Conservation (phyloP, 2,113 vertebrate genomes). For the Mus spicilegus region DNA sequence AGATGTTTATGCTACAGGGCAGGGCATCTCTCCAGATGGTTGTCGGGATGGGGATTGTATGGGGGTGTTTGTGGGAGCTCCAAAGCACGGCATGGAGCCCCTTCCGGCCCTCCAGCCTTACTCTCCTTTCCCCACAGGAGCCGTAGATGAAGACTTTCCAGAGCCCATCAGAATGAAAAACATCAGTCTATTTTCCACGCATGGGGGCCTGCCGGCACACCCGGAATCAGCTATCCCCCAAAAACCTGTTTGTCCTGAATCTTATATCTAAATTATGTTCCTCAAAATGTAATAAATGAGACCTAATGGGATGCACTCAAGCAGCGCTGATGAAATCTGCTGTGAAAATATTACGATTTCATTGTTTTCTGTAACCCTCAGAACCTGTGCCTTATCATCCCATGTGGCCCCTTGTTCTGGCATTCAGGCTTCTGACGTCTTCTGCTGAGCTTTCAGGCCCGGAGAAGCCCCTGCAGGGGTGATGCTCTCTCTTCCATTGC, state of each 20-base stretch:
- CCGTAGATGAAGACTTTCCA: background rate
- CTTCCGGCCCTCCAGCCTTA: background rate
- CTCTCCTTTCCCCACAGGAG: background rate
- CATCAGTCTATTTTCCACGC: slow-evolving; percentile 52
- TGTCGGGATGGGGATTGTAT: background rate
- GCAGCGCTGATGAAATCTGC: slow-evolving; percentile 76
- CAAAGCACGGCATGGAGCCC: background rate
- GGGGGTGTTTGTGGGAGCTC: too few relatives aligned
- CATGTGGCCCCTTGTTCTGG: background rate
- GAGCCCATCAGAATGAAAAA: slow-evolving; percentile 46
- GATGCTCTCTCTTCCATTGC: background rate
- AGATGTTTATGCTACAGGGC: background rate
- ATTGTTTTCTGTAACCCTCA: slow-evolving; percentile 65
- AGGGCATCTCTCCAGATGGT: background rate
- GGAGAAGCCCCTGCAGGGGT: background rate
- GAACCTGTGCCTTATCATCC: slow-evolving; percentile 12
- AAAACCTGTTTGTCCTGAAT: slow-evolving; percentile 68
- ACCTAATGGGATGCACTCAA: slow-evolving; percentile 73
- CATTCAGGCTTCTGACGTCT: background rate
- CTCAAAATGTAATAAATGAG: slow-evolving; percentile 79
- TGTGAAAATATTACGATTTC: slow-evolving; percentile 60
- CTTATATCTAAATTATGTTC: slow-evolving; percentile 75
- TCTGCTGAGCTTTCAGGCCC: background rate
- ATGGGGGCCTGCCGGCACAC: background rate
- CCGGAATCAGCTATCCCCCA: slow-evolving; percentile 29